Evolutionary conservation across 2,888 invertebrate genomes (phyloP).

Genomic region (Boloria euphrosyne): DNA sequence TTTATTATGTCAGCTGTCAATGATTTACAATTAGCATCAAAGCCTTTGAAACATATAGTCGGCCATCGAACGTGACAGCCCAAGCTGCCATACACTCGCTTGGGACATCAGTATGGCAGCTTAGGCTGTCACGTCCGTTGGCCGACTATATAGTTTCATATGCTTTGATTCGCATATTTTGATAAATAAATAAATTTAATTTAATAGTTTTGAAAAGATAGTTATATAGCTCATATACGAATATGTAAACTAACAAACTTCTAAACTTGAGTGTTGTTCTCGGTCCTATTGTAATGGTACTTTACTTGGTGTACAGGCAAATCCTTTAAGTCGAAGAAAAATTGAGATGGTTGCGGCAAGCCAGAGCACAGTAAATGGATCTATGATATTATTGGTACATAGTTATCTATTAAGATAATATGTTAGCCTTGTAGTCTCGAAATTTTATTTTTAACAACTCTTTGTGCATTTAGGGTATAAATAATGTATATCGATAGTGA

Average conservation of each 20-base stretch:
- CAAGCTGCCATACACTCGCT: no score
- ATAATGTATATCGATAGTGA: neutral
- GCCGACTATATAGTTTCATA: no score
- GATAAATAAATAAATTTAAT: neutral
- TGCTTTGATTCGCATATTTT: no score
- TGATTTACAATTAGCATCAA: neutral
- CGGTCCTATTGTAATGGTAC: slow-evolving; percentile 22
- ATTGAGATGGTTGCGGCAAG: slow-evolving; percentile 25
- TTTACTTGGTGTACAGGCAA: slow-evolving; percentile 33
- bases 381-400: slow-evolving; percentile 21
- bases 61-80: no score
- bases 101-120: no score
- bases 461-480: neutral
- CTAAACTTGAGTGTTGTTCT: slow-evolving; percentile 3
- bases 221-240: slow-evolving; percentile 8
- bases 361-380: slow-evolving; percentile 17
- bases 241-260: slow-evolving; percentile 6
- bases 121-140: no score
- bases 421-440: slow-evolving; percentile 16
- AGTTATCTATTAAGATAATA: slow-evolving; percentile 27
- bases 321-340: slow-evolving; percentile 37
- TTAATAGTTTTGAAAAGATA: neutral
- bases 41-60: no score
- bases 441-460: slow-evolving; percentile 7
- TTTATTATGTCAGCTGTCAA: neutral